Base-by-base conservation (phyloP, 2,888 invertebrate genomes). In the Enoplolaimus lenunculus region DNA sequence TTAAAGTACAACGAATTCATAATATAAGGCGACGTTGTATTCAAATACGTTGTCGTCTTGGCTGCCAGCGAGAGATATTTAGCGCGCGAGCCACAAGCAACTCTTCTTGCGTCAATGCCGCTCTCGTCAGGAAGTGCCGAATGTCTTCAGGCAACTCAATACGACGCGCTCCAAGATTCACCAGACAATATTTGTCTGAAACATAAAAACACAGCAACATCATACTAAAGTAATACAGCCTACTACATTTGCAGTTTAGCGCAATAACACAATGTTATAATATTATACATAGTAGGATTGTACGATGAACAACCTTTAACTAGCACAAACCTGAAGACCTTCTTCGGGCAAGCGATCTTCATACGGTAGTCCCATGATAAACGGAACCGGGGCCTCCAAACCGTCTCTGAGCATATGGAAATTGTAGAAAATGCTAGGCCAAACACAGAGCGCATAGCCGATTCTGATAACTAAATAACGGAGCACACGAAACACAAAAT, bases 361-460 rank as follows among this genome's bases (percentile, higher is more conserved):
- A 66, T 81, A 80, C 74, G 86, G 86, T 45, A 88, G 81, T 79
- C 97, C 98, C 97, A 98, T 98, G 73, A 98, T 89, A 83, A 93
- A 99, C 45, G 98, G 98, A 70, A 98, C 95, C 0, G 98, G 98
- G 2, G 98, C 98, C 83, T 99, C 98, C 67, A 83, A 98, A 98
- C 73, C 94, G 84, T 28, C 91, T 89, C 64, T 80, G 79, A 1
- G 84, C 81, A 68, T 93, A 90, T 0, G 98, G 98, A 77, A 98
- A 84, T 79, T 98, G 95, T 69, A 94, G 93, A 98, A 98, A 98
- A 33, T 88, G 86, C 81, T 97, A 98, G 1, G 98, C 98, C 78
- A 95, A 90, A 59, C 95, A 84, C 31, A 98, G 84, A 0, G 90
- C 86, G 1, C 89, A 90, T 76, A 95, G 87, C n/a, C 77, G 93